A percentile compares a stretch with the other conserved stretches of the same genome.
phyloP scores from a whole-genome alignment of 2,888 invertebrate genomes.

The Drosophila rellima region DNA sequence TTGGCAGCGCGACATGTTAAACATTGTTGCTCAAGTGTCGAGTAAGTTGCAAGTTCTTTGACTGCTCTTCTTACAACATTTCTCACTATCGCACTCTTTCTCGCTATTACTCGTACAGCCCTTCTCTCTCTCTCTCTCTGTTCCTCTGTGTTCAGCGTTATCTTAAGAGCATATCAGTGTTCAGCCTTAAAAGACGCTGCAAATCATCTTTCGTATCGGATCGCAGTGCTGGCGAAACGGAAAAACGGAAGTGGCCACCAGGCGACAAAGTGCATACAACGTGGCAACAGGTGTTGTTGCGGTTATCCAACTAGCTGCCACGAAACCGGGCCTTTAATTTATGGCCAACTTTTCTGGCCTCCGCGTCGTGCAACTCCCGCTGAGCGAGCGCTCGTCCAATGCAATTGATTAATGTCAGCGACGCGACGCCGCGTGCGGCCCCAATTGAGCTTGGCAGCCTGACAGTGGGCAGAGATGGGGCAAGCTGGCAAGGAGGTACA shows the following conservation, averaged over 20 bases:
- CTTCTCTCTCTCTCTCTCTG: not conserved
- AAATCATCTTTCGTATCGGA: slow-evolving; percentile 59
- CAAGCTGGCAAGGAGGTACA: not conserved
- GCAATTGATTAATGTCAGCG: slow-evolving; percentile 76
- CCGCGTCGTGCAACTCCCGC: slow-evolving; percentile 37
- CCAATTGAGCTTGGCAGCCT: slow-evolving; percentile 32
- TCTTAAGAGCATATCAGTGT: slow-evolving; percentile 77
- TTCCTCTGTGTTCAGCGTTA: slow-evolving; percentile 35
- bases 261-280: slow-evolving; percentile 50
- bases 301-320: slow-evolving; percentile 24
- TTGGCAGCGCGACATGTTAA: slow-evolving; percentile 38
- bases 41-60: slow-evolving; percentile 24
- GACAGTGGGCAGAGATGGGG: slow-evolving; percentile 8
- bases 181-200: slow-evolving; percentile 46
- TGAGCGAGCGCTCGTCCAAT: slow-evolving; percentile 32
- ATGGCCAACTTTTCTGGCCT: slow-evolving; percentile 45
- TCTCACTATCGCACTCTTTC: not conserved
- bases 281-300: slow-evolving; percentile 67
- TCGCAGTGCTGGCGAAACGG: slow-evolving; percentile 1
- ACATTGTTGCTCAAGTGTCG: slow-evolving; percentile 41
- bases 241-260: slow-evolving; percentile 48
- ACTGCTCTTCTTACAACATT: not conserved
- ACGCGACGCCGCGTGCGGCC: slow-evolving; percentile 35
- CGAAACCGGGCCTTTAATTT: slow-evolving; percentile 50
- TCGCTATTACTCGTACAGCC: not conserved